phyloP scores from a whole-genome alignment of 2,888 invertebrate species.

The Cyclophora punctaria region DNA sequence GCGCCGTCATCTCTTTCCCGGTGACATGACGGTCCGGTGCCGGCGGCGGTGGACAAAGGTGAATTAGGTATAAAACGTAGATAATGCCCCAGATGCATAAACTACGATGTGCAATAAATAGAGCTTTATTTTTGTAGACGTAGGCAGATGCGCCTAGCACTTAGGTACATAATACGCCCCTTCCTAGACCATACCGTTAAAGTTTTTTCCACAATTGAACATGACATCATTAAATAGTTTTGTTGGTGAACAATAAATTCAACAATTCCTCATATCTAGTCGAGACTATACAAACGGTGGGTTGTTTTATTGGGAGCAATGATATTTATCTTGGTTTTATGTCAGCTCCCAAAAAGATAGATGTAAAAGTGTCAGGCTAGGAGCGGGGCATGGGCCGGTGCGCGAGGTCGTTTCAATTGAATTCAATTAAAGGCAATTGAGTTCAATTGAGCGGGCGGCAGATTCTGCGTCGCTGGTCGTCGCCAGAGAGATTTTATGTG shows the following conservation, averaged over 20 bases:
- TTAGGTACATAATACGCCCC: no score
- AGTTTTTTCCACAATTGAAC: not conserved
- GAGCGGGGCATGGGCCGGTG: slow-evolving; percentile 63
- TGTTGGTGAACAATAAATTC: slow-evolving; percentile 4
- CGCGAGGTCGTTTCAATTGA: slow-evolving; percentile 75
- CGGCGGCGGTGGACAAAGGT: no score
- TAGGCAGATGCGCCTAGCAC: no score
- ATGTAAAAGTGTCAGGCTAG: slow-evolving; percentile 73
- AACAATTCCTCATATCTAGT: slow-evolving; percentile 6
- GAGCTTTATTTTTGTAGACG: no score
- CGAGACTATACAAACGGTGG: slow-evolving; percentile 18
- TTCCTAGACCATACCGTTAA: slow-evolving; percentile 1
- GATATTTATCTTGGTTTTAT: slow-evolving; percentile 62
- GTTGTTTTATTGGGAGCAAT: slow-evolving; percentile 46
- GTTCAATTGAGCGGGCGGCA: slow-evolving; percentile 70
- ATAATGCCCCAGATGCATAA: no score
- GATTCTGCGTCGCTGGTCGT: slow-evolving; percentile 67
- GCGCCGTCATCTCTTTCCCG: no score
- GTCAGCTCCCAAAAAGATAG: slow-evolving; percentile 73
- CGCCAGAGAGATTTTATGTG: slow-evolving; percentile 72
- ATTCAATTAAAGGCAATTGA: slow-evolving; percentile 71
- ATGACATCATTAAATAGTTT: slow-evolving; percentile 4
- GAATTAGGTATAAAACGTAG: no score
- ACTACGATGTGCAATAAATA: no score
- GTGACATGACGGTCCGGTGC: no score